Evolutionary conservation across 2,797 vertebrate genomes (phyloP).

Genomic region (Peromyscus attwateri): DNA sequence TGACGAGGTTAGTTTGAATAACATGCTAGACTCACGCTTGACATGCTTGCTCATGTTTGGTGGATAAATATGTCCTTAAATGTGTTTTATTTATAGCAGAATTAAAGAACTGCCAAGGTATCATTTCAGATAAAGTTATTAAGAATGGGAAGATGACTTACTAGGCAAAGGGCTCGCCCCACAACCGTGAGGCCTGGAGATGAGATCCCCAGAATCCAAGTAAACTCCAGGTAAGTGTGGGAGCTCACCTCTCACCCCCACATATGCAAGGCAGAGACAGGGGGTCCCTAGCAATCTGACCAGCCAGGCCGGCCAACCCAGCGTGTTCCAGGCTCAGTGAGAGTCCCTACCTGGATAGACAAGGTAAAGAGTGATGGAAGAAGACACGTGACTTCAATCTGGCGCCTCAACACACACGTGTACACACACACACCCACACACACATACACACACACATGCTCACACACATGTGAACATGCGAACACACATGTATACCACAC

Average conservation of each 20-base stretch:
- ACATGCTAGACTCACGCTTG: neutral
- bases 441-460: neutral
- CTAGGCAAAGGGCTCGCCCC: neutral
- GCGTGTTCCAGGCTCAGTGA: neutral
- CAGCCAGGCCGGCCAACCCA: neutral
- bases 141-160: neutral
- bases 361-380: neutral
- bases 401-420: neutral
- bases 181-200: neutral
- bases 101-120: neutral
- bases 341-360: neutral
- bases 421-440: no score
- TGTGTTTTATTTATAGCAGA: slow-evolving; percentile 18
- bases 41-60: neutral
- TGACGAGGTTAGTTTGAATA: neutral
- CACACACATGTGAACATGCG: no score
- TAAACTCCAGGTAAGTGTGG: neutral
- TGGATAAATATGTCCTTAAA: neutral
- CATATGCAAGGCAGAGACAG: neutral
- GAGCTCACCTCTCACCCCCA: neutral
- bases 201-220: neutral
- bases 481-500: no score
- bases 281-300: neutral
- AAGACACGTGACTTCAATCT: neutral
- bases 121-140: slow-evolving; percentile 12